These are phyloP conservation scores for Kryptopterus vitreolus DNA, from an alignment of 2,797 vertebrate genomes.

Conservation along the genomic window DNA sequence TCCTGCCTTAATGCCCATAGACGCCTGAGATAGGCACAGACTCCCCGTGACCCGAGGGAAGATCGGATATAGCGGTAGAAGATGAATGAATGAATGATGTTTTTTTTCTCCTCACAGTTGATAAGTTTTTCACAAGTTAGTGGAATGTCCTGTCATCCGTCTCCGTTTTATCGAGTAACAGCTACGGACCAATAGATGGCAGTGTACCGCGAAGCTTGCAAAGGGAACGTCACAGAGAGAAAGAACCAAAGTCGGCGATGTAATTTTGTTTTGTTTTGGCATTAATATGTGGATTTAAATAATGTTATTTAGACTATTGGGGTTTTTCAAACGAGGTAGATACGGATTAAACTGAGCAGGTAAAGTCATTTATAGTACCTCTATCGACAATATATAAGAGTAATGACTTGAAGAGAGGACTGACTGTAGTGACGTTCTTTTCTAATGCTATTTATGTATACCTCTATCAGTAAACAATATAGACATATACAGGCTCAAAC, in stretches of 20 bases:
- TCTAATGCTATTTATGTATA: background rate
- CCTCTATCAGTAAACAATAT: too few species aligned
- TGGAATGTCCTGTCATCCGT: background rate
- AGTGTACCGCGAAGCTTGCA: background rate
- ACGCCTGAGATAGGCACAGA: too few species aligned
- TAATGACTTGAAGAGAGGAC: background rate
- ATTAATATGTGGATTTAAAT: background rate
- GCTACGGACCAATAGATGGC: slow-evolving; percentile 13
- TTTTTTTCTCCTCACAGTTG: too few species aligned
- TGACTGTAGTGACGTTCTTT: background rate
- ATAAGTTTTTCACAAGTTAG: too few species aligned
- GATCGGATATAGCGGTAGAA: too few species aligned
- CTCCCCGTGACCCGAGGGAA: too few species aligned
- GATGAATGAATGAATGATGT: too few species aligned
- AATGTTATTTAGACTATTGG: background rate
- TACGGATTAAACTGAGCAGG: background rate
- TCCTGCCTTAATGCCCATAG: too few species aligned
- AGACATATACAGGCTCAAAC: background rate
- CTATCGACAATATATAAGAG: background rate
- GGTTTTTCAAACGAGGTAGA: background rate
- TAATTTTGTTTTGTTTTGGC: background rate
- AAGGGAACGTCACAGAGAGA: background rate
- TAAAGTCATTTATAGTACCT: background rate
- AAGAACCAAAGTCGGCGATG: background rate
- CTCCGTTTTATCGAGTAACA: background rate